These are phyloP conservation scores for Melanerpes formicivorus DNA, from an alignment of 2,113 vertebrate species.

Conservation along the genomic window DNA sequence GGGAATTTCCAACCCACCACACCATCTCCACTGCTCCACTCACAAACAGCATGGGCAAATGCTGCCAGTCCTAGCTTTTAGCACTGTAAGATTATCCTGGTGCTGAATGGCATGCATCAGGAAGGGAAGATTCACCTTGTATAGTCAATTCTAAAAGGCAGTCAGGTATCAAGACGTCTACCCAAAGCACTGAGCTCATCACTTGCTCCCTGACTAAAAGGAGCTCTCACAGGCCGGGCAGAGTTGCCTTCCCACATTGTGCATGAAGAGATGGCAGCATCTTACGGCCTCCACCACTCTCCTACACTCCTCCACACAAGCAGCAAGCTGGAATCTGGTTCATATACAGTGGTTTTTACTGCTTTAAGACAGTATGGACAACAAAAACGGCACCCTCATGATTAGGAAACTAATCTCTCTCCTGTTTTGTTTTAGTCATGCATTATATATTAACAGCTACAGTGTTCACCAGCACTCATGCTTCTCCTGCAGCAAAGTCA, in stretches of 20 bases:
- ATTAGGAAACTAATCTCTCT: neutral
- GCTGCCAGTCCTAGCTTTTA: neutral
- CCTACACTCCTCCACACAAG: neutral
- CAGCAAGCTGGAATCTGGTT: neutral
- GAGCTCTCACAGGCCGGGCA: neutral
- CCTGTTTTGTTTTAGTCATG: neutral
- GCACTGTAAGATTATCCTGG: neutral
- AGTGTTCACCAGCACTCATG: fast-evolving
- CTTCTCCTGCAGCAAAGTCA: neutral
- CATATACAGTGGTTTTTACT: neutral
- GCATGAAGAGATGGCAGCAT: neutral
- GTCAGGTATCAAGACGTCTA: neutral
- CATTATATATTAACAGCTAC: neutral
- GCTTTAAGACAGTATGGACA: neutral
- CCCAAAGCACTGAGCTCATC: neutral
- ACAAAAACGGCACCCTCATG: neutral
- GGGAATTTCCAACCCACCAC: no score
- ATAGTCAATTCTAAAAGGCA: neutral
- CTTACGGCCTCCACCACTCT: neutral
- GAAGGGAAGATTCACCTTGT: neutral
- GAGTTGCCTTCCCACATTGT: neutral
- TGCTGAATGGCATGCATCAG: neutral
- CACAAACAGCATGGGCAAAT: neutral
- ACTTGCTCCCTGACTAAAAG: neutral
- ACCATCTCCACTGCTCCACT: fast-evolving